Conservation (phyloP, 2,113 vertebrate genomes). For the Crotalus horridus region DNA sequence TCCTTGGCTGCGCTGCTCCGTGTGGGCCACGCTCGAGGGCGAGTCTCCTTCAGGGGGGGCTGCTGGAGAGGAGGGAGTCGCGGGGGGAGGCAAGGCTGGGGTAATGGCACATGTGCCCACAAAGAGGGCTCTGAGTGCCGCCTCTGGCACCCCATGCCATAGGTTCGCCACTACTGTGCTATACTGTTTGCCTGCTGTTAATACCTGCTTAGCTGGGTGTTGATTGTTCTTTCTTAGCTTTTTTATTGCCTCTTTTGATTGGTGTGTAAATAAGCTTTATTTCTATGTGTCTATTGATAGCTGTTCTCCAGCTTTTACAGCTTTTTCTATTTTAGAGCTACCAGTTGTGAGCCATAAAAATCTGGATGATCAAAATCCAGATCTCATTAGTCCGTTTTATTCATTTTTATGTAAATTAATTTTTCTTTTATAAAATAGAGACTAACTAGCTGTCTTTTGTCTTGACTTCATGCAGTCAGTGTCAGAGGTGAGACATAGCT, state of each 20-base stretch:
- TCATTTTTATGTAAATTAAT: conserved; percentile 40
- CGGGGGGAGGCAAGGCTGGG: too few relatives aligned
- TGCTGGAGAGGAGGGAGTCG: too few relatives aligned
- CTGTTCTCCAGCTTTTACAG: conserved; percentile 38
- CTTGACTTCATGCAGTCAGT: conserved; percentile 46
- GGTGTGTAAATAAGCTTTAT: not conserved
- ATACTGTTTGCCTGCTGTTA: not conserved
- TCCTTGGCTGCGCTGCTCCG: too few relatives aligned
- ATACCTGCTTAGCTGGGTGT: not conserved
- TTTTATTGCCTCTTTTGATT: not conserved
- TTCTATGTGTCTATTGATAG: not conserved
- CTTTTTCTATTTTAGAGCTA: conserved; percentile 29
- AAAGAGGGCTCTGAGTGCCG: too few relatives aligned
- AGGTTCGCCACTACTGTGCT: too few relatives aligned
- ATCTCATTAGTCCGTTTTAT: not conserved
- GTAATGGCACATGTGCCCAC: too few relatives aligned
- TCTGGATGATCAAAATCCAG: not conserved
- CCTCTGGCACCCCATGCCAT: too few relatives aligned
- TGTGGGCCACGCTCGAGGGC: too few relatives aligned
- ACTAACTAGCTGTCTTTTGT: conserved; percentile 57
- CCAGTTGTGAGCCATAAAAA: not conserved
- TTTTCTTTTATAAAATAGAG: conserved; percentile 52
- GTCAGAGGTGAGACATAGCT: conserved; percentile 48
- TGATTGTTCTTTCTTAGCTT: not conserved
- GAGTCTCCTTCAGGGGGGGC: too few relatives aligned